Percentiles rank a stretch among this genome's conserved stretches.
These are phyloP conservation scores for Gari tellinella DNA, from an alignment of 2,888 invertebrate genomes.

Conservation along the genomic window DNA sequence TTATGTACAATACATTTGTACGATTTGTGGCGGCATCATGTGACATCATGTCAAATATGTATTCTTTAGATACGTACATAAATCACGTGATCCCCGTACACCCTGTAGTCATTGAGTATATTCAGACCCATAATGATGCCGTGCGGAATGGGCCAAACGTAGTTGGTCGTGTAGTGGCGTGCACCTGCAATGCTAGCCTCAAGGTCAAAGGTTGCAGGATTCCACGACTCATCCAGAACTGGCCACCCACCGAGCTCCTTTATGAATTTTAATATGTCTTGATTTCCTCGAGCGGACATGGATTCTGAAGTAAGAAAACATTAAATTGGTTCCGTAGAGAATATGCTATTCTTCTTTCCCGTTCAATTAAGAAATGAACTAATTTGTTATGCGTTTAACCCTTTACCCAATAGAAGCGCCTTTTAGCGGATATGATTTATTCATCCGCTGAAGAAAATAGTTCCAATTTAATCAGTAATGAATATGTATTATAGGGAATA, in stretches of 20 bases:
- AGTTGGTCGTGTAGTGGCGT: conserved; percentile 52
- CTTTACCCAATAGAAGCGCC: no score
- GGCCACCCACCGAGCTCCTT: conserved; percentile 95
- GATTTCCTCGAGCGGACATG: conserved; percentile 85
- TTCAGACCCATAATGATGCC: conserved; percentile 55
- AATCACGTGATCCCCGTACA: conserved; percentile 51
- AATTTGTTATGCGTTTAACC: no score
- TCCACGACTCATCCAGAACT: conserved; percentile 87
- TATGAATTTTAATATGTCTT: conserved; percentile 85
- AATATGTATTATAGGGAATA: no score
- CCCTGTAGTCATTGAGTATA: conserved; percentile 55
- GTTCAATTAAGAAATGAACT: no score
- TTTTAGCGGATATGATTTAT: no score
- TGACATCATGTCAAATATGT: not conserved
- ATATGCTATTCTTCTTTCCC: no score
- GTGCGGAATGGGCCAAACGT: conserved; percentile 57
- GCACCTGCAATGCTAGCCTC: conserved; percentile 63
- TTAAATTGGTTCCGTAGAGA: no score
- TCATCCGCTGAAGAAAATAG: no score
- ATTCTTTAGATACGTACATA: conserved; percentile 41
- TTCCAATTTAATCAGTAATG: no score
- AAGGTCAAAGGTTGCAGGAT: conserved; percentile 84
- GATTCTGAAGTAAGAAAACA: no score
- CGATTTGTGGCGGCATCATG: not conserved
- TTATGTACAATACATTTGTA: no score